Percentiles rank a stretch among this genome's conserved stretches.
Evolutionary conservation across 1,140 invertebrate species (phyloP).

Genomic region (Drosophila kohkoa): DNA sequence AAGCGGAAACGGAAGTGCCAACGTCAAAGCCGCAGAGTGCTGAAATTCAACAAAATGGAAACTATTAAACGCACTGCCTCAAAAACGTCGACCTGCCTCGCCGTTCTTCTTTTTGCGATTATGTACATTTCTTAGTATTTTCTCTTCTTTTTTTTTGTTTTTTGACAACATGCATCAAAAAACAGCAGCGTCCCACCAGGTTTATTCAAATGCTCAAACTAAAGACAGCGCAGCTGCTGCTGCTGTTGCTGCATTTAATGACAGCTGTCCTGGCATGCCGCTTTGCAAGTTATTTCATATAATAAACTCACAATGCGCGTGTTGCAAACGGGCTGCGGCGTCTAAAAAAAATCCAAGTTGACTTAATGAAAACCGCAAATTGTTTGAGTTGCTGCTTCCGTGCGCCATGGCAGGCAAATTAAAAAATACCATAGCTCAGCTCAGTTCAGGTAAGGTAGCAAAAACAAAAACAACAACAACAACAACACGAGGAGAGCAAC

Average conservation of each 20-base stretch:
- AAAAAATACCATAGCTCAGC: slow-evolving; percentile 70
- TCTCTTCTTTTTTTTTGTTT: slow-evolving; percentile 36
- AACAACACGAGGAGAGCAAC: slow-evolving; percentile 37
- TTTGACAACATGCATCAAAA: slow-evolving; percentile 60
- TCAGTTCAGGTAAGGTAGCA: slow-evolving; percentile 24
- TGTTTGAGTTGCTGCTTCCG: slow-evolving; percentile 73
- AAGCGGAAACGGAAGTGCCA: slow-evolving; percentile 82
- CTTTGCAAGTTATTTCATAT: slow-evolving; percentile 79
- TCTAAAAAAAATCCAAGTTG: slow-evolving; percentile 51
- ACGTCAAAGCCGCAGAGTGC: slow-evolving; percentile 73
- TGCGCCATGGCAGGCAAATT: slow-evolving; percentile 65
- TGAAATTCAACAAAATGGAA: slow-evolving; percentile 75
- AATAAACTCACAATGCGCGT: slow-evolving; percentile 67
- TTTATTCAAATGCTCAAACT: slow-evolving; percentile 51
- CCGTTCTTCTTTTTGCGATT: slow-evolving; percentile 2
- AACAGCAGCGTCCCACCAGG: slow-evolving; percentile 24
- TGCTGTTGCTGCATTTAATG: slow-evolving; percentile 70
- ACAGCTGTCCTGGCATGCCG: slow-evolving; percentile 71
- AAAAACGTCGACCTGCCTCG: slow-evolving; percentile 36
- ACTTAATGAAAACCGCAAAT: slow-evolving; percentile 82
- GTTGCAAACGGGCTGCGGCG: slow-evolving; percentile 32
- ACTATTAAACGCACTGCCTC: slow-evolving; percentile 79
- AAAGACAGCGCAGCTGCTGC: slow-evolving; percentile 16
- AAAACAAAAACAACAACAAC: slow-evolving; percentile 35
- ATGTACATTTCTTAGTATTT: neutral